These are phyloP conservation scores for Sturnus vulgaris DNA, from an alignment of 2,113 vertebrate genomes.

Conservation along the genomic window DNA sequence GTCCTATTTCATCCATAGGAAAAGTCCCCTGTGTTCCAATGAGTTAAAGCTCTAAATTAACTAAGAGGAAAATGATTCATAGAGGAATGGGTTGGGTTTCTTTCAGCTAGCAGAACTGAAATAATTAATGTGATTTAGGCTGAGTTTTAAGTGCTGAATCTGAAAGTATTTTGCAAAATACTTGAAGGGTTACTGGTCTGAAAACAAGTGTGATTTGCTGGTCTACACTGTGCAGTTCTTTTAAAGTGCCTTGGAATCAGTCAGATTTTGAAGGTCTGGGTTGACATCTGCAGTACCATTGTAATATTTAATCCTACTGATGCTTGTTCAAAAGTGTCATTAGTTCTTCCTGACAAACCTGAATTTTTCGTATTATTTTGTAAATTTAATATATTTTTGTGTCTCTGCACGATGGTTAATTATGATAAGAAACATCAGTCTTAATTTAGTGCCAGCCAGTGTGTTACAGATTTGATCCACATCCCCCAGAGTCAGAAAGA, in stretches of 20 bases:
- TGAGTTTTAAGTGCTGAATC: not conserved
- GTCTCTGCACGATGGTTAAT: not conserved
- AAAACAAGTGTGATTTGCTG: not conserved
- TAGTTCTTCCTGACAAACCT: not conserved
- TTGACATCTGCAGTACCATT: not conserved
- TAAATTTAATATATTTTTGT: not conserved
- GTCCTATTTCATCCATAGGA: not conserved
- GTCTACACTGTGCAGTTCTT: not conserved
- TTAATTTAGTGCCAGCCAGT: conserved; percentile 10
- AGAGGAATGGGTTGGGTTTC: not conserved
- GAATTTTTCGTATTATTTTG: conserved; percentile 1
- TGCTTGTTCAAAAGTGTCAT: not conserved
- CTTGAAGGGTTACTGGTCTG: not conserved
- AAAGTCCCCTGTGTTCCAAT: not conserved
- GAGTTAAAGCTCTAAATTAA: conserved; percentile 1
- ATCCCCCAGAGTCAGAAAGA: not conserved
- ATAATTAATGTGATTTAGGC: not conserved
- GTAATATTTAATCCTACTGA: not conserved
- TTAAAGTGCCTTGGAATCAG: not conserved
- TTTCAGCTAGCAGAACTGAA: not conserved
- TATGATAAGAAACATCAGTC: not conserved
- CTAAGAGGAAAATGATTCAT: not conserved
- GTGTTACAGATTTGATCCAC: not conserved
- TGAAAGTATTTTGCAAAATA: not conserved
- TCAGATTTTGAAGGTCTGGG: not conserved